Conservation (phyloP, 2,113 vertebrate genomes). For the Alosa alosa region DNA sequence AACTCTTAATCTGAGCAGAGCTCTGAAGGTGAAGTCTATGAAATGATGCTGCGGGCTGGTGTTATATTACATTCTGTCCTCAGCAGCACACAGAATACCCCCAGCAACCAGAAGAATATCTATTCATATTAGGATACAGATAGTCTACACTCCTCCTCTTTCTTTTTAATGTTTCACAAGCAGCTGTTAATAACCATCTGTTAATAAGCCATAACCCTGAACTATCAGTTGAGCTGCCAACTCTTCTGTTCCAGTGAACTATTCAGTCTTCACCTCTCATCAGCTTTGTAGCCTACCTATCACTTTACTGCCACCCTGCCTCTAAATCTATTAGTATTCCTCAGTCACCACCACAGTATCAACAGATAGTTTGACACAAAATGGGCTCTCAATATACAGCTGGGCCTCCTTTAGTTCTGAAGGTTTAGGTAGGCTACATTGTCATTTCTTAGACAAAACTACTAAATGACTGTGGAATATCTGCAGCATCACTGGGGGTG, state of each 20-base stretch:
- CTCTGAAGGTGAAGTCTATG: constrained; percentile 7
- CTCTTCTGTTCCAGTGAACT: not conserved
- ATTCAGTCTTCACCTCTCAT: not conserved
- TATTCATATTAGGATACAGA: not conserved
- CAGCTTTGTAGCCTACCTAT: not conserved
- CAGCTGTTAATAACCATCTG: not conserved
- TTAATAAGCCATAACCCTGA: no score
- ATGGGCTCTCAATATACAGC: not conserved
- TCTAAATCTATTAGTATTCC: not conserved
- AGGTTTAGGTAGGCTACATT: not conserved
- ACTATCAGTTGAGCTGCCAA: no score
- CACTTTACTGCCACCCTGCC: not conserved
- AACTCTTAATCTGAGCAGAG: not conserved
- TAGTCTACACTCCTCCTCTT: no score
- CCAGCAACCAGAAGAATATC: not conserved
- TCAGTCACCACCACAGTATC: not conserved
- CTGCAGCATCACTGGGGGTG: constrained; percentile 47
- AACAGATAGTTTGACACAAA: not conserved
- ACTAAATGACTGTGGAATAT: not conserved
- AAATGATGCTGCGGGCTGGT: not conserved
- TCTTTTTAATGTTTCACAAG: not conserved
- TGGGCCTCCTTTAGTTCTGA: not conserved
- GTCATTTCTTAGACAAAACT: not conserved
- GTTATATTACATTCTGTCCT: constrained; percentile 32
- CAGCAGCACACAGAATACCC: not conserved